Base-by-base conservation (phyloP, 2,113 vertebrate species). In the Sinocyclocheilus anophthalmus region DNA sequence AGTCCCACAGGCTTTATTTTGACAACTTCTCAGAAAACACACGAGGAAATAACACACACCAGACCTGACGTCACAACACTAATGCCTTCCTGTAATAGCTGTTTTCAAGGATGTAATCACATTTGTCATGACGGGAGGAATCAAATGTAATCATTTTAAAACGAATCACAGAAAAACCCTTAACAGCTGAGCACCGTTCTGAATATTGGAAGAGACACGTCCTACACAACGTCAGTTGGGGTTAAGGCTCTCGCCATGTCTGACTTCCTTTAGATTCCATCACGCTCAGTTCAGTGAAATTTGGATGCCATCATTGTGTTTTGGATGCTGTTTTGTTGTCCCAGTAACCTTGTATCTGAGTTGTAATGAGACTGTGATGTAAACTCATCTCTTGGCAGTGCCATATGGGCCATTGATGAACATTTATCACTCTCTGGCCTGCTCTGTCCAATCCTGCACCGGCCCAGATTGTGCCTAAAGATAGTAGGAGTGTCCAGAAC, bases 391-490 rank as follows among this genome's bases (percentile, higher is more conserved):
- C 80, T 82, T 69, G 63, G 80, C 63, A 82, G 24, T 82, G 80
- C 63, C 80, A 82, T 18, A 69, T 50, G 61, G 61, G 80, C 80
- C 80, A 14, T 14, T 50, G 80, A 42, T 82, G 80, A 82, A 82
- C 80, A 82, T 82, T 82, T 82, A 82, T 82, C 80, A 83, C 81
- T 83, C 50, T 73, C 30, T 70, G 61, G 59, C 76, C 63, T 18
- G 50, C 33, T 73, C 84, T 72, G 65, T 59, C 76, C 48, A 65
- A 26, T 72, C 48, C 39, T 22, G 30, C 42, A 26, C 42, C 22
- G 22, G 65, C 84, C 77, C 76, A 83, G 81, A 83, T 83, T 83
- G 81, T 83, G 81, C 81, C 81, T 83, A 83, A 83, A 83, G 81
- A 83, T 83, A 83, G 81, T 67, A 73, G 67, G 50, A 83, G 30